These are phyloP conservation scores for Rosalia funebris DNA, from an alignment of 2,888 invertebrate genomes.

Conservation along the genomic window DNA sequence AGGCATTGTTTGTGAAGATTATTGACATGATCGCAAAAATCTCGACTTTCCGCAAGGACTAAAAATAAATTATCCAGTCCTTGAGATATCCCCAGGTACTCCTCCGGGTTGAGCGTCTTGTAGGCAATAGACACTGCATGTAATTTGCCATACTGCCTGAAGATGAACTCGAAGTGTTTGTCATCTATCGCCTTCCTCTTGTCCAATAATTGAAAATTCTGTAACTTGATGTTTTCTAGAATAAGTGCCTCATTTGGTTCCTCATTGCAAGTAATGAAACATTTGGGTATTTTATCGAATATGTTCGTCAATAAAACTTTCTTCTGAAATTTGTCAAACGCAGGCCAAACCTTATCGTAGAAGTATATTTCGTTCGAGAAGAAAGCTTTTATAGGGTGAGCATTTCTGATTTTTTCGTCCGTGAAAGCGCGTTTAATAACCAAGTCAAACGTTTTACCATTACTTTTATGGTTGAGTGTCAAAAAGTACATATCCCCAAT, in stretches of 20 bases:
- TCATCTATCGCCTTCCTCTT: slow-evolving; percentile 3
- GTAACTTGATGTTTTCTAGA: slow-evolving; percentile 21
- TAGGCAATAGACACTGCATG: slow-evolving; percentile 29
- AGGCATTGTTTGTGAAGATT: neutral
- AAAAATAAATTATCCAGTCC: neutral
- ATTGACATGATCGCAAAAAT: neutral
- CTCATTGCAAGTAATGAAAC: slow-evolving; percentile 1
- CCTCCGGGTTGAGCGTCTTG: slow-evolving; percentile 6
- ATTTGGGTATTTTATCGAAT: slow-evolving; percentile 17
- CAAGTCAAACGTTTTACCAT: neutral
- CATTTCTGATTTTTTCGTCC: slow-evolving; percentile 17
- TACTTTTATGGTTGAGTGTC: neutral
- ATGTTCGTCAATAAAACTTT: neutral
- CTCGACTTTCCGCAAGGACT: neutral
- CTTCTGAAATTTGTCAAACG: slow-evolving; percentile 16
- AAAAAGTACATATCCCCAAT: neutral
- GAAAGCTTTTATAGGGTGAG: neutral
- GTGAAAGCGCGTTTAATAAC: slow-evolving; percentile 13
- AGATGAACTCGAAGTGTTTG: slow-evolving; percentile 19
- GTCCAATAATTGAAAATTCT: slow-evolving; percentile 15
- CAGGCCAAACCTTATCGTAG: slow-evolving; percentile 15
- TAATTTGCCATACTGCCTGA: slow-evolving; percentile 21
- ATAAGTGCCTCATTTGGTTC: slow-evolving; percentile 9
- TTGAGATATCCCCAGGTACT: neutral
- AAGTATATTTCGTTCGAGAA: slow-evolving; percentile 25